Base-by-base conservation (phyloP, 92 coral and sea anemone genomes). In the Parazoanthus atlanticus region DNA sequence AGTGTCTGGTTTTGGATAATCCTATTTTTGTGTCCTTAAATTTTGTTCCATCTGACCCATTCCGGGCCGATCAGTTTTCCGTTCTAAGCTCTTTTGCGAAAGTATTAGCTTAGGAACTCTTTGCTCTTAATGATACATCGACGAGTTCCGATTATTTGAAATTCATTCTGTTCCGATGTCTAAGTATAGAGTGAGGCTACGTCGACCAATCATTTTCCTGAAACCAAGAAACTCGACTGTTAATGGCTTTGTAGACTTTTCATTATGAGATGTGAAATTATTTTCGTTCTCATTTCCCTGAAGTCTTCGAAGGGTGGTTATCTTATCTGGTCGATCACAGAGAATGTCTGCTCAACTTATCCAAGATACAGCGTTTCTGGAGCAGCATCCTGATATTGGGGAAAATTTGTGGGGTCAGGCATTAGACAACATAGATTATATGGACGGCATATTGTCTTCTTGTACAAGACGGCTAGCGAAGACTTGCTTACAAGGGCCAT, bases 381-480 rank as follows among this genome's bases (percentile, higher is more conserved):
- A 70, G 34, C 75, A 70, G 34, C 75, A 70, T 70, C 75, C 75
- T 29, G 75, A 70, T 26, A 31, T 70, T 70, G 75, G 29, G 16
- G 75, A 71, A 21, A 71, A 28, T 71, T 71, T 71, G 76, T 71
- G 76, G 76, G 33, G 32, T 28, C 76, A 71, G 76, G 33, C 76
- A 7, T 71, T 71, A 31, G 76, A 71, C 19, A 71, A 71, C 76
- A 61, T 61, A 19, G 67, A 61, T 61, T 61, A 71, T 71, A 71
- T 71, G 76, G 76, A 71, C 76, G 76, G 38, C 76, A 71, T 71
- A 71, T 71, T 71, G 76, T 71, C 76, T 61, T 61, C 67, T 61
- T 5, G 67, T 61, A 71, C 76, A 71, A 28, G 76, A 31, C 76
- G 29, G 33, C 34, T 71, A n/a, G 7, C 76, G 36, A 71, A 71